Evolutionary conservation across 2,113 vertebrate genomes (phyloP).

Genomic region (Thymallus thymallus): DNA sequence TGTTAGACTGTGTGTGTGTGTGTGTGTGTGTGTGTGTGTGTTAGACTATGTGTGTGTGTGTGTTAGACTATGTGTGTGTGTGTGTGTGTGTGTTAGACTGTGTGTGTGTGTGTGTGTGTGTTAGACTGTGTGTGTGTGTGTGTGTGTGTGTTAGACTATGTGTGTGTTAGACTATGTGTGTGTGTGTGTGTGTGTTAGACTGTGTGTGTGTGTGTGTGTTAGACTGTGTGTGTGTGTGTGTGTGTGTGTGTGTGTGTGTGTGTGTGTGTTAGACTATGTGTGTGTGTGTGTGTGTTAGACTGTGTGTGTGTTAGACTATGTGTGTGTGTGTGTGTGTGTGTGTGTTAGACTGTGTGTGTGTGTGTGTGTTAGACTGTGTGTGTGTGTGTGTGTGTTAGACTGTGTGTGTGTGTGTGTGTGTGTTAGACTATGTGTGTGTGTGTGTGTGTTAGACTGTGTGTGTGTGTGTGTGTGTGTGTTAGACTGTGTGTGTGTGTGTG

Average conservation of each 20-base stretch:
- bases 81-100: background rate
- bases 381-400: background rate
- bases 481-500: background rate
- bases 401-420: background rate
- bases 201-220: background rate
- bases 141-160: background rate
- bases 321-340: background rate
- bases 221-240: background rate
- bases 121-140: no score
- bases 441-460: background rate
- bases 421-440: background rate
- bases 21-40: background rate
- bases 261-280: background rate
- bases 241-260: background rate
- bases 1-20: background rate
- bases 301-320: no score
- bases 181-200: background rate
- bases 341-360: background rate
- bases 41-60: no score
- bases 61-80: no score
- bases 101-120: background rate
- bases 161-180: no score
- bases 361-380: background rate
- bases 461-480: background rate
- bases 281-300: background rate